Evolutionary conservation across 2,113 vertebrate species (phyloP), one percentile per base, ranked within the genome.

Genomic region (Struthio camelus): DNA sequence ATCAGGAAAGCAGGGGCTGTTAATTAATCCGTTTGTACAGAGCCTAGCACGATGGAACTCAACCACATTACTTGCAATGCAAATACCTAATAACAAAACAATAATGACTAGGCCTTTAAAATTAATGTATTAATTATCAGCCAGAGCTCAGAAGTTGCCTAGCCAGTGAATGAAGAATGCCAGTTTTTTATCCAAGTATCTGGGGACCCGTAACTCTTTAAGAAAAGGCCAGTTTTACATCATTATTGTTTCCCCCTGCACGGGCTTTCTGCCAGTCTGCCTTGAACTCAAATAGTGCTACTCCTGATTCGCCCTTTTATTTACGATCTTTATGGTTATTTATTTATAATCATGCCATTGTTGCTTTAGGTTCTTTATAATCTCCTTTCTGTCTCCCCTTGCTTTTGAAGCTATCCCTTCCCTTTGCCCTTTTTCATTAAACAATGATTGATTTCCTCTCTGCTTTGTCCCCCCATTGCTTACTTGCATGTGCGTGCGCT

Each of bases 51-150:
- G 67, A 32, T 62, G 50, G 38, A 89, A 42, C 25, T 70, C 73
- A 67, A 67, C 28, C 64, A 64, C 59, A 51, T 42, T 46, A 38
- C 75, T 89, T 77, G 59, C 44, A 59, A 50, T 4, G 6, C 73
- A 76, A 62, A 32, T 91, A 80, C 66, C 91, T 89, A 89, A 69
- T 90, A 69, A 70, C 62, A 92, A 65, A 79, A 58, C 36, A 95
- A 14, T 75, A 76, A 80, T 93, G 67, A 73, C n/a, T 70, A 79
- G 44, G 18, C 11, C 58, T 89, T 94, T 91, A 62, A 89, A 94
- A 83, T 77, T 42, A 75, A 80, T 48, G 11, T 24, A 91, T 94
- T 80, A 70, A 80, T 73, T 89, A 89, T 34, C 59, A 80, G 11
- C 56, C 54, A 46, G 54, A 83, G 28, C 46, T 89, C n/a, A 20